Conservation (phyloP, 1,140 invertebrate species). For the Drosophila punjabiensis region DNA sequence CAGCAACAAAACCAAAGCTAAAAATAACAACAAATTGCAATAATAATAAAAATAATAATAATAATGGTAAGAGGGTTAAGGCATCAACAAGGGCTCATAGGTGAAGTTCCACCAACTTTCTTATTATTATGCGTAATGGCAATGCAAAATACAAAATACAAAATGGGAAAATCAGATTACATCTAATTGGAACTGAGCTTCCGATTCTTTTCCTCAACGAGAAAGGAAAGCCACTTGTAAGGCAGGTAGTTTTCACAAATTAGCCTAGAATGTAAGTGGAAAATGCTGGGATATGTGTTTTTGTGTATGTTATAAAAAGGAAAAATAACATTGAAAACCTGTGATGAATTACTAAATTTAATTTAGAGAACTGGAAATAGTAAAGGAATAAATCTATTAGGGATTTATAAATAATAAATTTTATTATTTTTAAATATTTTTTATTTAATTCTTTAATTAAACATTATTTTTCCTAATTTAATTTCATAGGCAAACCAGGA, state of each 20-base stretch:
- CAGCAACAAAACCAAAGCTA: neutral
- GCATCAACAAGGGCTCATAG: constrained; percentile 19
- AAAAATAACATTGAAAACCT: neutral
- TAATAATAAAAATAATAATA: constrained; percentile 3
- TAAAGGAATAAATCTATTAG: neutral
- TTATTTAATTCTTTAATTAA: neutral
- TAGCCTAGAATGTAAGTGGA: neutral
- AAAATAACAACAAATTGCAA: constrained; percentile 14
- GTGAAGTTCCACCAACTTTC: constrained; percentile 12
- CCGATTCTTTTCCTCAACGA: neutral
- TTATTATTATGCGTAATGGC: constrained; percentile 41
- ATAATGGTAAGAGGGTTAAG: constrained; percentile 33
- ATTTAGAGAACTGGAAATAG: neutral
- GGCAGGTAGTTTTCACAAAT: neutral
- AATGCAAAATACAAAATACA: constrained; percentile 11
- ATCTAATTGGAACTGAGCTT: constrained; percentile 6
- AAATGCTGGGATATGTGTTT: neutral
- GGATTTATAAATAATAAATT: no score
- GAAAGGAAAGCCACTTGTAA: neutral
- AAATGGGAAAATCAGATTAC: constrained; percentile 8
- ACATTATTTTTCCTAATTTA: neutral
- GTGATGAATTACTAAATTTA: neutral
- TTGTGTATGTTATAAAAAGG: no score
- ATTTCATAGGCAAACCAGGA: neutral
- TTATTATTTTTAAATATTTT: no score